A percentile compares a stretch with the other conserved stretches of the same genome.
These are phyloP conservation scores for Myotis daubentonii DNA, from an alignment of 2,797 vertebrate species.

Conservation along the genomic window DNA sequence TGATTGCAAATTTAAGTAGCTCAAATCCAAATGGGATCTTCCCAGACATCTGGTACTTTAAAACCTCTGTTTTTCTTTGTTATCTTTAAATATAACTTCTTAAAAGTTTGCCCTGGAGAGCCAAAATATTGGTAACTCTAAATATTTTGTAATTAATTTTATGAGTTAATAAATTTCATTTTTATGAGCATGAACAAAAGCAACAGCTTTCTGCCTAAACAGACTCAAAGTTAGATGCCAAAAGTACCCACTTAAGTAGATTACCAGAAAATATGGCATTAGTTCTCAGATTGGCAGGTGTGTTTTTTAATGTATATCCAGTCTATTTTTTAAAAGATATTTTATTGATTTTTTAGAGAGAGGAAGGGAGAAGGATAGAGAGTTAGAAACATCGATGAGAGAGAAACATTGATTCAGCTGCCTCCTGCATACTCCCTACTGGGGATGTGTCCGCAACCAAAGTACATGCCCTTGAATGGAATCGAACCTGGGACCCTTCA, in stretches of 20 bases:
- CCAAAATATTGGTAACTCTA: slow-evolving; percentile 79
- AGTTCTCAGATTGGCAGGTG: not conserved
- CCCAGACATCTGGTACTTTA: slow-evolving; percentile 88
- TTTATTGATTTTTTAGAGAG: not conserved
- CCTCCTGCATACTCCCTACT: no score
- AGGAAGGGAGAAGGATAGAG: no score
- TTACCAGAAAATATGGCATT: not conserved
- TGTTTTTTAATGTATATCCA: not conserved
- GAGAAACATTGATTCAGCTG: no score
- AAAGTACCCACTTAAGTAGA: slow-evolving; percentile 1
- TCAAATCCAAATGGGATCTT: slow-evolving; percentile 92
- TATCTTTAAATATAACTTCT: slow-evolving; percentile 86
- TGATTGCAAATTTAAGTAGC: slow-evolving; percentile 92
- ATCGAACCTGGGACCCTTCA: no score
- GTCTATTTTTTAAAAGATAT: not conserved
- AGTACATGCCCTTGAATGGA: no score
- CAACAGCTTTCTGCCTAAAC: slow-evolving; percentile 42
- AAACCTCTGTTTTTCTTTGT: slow-evolving; percentile 87
- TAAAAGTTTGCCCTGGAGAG: slow-evolving; percentile 82
- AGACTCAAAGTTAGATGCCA: slow-evolving; percentile 34
- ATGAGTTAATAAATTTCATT: slow-evolving; percentile 62
- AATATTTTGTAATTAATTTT: slow-evolving; percentile 63
- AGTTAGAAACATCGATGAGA: no score
- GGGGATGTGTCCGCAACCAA: no score
- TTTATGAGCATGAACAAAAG: slow-evolving; percentile 47